phyloP scores from a whole-genome alignment of 1,140 invertebrate species.

The Orius insidiosus region DNA sequence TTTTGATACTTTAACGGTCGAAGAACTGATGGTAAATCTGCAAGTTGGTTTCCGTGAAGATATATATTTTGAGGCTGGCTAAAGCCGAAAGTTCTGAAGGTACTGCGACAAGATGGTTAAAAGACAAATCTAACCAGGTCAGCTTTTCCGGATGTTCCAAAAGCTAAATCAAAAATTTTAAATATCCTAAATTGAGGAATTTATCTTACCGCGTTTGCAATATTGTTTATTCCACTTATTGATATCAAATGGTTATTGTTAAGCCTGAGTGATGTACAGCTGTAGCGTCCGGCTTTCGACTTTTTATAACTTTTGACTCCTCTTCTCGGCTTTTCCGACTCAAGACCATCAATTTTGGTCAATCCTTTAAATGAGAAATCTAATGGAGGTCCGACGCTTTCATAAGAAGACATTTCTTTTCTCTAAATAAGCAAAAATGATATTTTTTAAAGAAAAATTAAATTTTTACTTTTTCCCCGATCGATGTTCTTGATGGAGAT shows the following conservation, averaged over 20 bases:
- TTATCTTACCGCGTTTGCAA: slow-evolving; percentile 5
- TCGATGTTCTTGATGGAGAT: not conserved
- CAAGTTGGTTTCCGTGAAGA: slow-evolving; percentile 23
- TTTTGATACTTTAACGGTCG: slow-evolving; percentile 16
- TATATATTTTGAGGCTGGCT: slow-evolving; percentile 22
- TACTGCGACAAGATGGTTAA: slow-evolving; percentile 19
- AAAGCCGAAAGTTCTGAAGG: slow-evolving; percentile 20
- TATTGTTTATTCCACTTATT: slow-evolving; percentile 16
- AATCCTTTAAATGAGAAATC: slow-evolving; percentile 20
- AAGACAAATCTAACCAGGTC: slow-evolving; percentile 23
- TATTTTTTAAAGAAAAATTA: too few relatives aligned
- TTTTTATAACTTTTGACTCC: slow-evolving; percentile 17
- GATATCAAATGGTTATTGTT: slow-evolving; percentile 21
- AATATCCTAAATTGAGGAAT: not conserved
- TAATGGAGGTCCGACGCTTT: slow-evolving; percentile 16
- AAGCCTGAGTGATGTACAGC: slow-evolving; percentile 18
- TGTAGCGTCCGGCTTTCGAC: slow-evolving; percentile 13
- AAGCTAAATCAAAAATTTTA: slow-evolving; percentile 14
- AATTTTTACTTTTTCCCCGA: not conserved
- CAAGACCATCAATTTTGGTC: slow-evolving; percentile 13
- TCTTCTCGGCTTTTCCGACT: slow-evolving; percentile 13
- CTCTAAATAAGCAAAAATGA: not conserved
- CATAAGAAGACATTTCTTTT: not conserved
- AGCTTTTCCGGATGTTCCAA: slow-evolving; percentile 20
- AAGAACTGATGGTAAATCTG: slow-evolving; percentile 17